Conservation (phyloP, 2,113 vertebrate genomes). For the Actenoides hombroni region DNA sequence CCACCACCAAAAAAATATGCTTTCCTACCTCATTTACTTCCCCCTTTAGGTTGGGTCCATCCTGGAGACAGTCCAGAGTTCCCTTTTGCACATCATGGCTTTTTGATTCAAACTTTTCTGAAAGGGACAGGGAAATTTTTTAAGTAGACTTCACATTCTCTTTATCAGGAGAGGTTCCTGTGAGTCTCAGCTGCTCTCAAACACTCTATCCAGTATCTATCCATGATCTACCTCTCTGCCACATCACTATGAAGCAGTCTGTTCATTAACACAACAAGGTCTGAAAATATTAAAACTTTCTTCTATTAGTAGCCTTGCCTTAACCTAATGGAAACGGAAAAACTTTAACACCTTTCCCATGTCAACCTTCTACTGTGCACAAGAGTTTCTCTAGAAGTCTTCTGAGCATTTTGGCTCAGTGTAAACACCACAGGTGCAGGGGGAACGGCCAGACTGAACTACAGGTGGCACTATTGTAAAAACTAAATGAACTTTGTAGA, state of each 20-base stretch:
- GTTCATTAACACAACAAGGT: background rate
- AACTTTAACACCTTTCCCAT: background rate
- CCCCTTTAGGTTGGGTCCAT: background rate
- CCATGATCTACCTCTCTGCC: background rate
- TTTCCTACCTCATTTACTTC: background rate
- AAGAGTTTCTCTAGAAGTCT: background rate
- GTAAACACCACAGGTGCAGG: rapidly evolving
- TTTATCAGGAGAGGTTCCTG: background rate
- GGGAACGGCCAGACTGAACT: background rate
- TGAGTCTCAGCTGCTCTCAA: background rate
- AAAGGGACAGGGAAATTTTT: background rate
- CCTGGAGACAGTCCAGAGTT: background rate
- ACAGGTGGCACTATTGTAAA: background rate
- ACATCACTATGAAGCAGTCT: background rate
- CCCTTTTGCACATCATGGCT: background rate
- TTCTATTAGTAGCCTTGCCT: background rate
- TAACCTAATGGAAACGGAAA: background rate
- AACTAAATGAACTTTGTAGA: background rate
- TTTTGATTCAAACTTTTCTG: background rate
- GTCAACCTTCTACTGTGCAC: background rate
- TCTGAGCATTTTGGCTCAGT: background rate
- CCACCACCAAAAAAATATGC: background rate
- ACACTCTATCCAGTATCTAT: background rate
- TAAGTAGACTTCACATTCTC: background rate
- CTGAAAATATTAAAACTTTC: background rate